Base-by-base conservation (phyloP, 2,888 invertebrate genomes). In the Dascillus cervinus region DNA sequence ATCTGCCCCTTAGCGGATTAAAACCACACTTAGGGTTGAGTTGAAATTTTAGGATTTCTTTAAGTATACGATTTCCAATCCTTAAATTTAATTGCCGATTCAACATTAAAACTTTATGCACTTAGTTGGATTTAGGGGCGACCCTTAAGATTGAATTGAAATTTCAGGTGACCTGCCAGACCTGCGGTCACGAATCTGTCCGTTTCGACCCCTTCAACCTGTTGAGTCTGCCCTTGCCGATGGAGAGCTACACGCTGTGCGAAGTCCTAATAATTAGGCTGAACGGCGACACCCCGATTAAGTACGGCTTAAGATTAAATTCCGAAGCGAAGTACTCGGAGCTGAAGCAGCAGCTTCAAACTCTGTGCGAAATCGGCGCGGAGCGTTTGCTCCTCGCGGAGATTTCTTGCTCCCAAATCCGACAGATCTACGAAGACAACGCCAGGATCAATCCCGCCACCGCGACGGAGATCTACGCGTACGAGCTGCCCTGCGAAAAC, bases 131-230 rank as follows among this genome's bases (percentile, higher is more conserved):
- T n/a, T n/a, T n/a, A n/a, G n/a, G n/a, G n/a, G n/a, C n/a, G 4
- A 8, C 17, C 8, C 17, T 4, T 4, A 17, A 17, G 17, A 17
- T 4, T 17, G 17, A 17, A 17, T 17, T 17, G 5, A 17, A 17
- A 28, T 35, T 47, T 17, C 32, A 62, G 62, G 73, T 81, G 29
- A 79, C 81, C 26, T 94, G 94, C 64, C 75, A 79, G 52, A 77
- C 79, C 11, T 94, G 94, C 66, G 79, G 79, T 5, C 77, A 80
- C 43, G 83, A 86, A 52, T 88, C 87, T 29, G 87, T 89, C 34
- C 75, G 87, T 22, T 94, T 92, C 65, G 94, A 94, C 67, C 85
- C 91, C 2, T 94, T 92, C 70, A 90, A 88, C 62, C 81, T 88
- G 66, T 75, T 94, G 26, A 64, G 88, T 44, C 69, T 94, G 51